Evolutionary conservation across 2,113 vertebrate species (phyloP), one percentile per base, ranked within the genome.

Genomic region (Tragelaphus strepsiceros): DNA sequence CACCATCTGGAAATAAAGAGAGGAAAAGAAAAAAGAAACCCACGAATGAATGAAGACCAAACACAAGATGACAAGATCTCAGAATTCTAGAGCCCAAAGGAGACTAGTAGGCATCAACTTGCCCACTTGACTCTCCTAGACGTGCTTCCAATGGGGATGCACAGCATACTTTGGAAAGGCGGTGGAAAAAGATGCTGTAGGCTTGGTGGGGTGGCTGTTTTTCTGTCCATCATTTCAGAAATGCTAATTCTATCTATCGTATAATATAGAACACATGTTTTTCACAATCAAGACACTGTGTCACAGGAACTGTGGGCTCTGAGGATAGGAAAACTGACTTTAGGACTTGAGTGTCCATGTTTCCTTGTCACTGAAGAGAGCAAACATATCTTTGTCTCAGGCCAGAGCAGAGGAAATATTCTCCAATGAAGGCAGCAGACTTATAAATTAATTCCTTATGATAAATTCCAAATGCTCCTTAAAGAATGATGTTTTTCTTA

Each of bases 391-490:
- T 94, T 54, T 62, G 32, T 15, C 62, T 97, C 35, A 13, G 51
- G 22, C 28, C 88, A 81, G 51, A 46, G 16, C 62, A 78, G 67
- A 87, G 35, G 94, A 97, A 96, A 9, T 56, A 61, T 78, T 93
- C 49, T 90, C 93, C 88, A 92, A 59, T 17, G 0, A 64, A 96
- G 95, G 95, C 28, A 51, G 30, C 54, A 96, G 88, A 59, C 88
- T 98, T 94, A 96, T 97, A 95, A 97, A 98, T 97, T 96, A 94
- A 91, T 98, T 98, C 97, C 83, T 61, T 98, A 86, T 97, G 88
- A 91, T 51, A 97, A 97, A 98, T 96, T 97, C 43, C 49, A 94
- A 98, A 86, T 95, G 61, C 28, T 98, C 96, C 95, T 98, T 96
- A 93, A 98, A 96, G 97, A 93, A 96, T 78, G 49, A 80, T 97